phyloP scores from a whole-genome alignment of 2,888 invertebrate species.

The Cerastis leucographa region DNA sequence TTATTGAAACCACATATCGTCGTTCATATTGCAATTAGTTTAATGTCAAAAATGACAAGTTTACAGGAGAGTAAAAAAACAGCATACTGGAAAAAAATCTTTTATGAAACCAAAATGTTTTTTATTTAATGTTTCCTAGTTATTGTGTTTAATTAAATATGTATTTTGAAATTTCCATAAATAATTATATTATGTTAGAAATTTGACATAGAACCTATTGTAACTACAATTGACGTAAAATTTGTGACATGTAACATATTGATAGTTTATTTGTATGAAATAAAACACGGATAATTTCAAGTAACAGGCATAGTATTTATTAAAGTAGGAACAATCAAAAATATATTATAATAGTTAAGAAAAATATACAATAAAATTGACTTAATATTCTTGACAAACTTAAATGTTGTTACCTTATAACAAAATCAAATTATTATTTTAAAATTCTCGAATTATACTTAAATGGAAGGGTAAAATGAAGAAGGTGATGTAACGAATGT shows the following conservation, averaged over 20 bases:
- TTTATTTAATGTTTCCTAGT: not conserved
- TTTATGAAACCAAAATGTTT: not conserved
- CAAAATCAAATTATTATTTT: too few species aligned
- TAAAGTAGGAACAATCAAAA: too few species aligned
- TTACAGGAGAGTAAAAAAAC: too few species aligned
- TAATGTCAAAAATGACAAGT: too few species aligned
- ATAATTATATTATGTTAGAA: not conserved
- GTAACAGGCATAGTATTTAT: too few species aligned
- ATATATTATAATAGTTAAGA: not conserved
- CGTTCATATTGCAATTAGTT: too few species aligned
- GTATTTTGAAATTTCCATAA: not conserved
- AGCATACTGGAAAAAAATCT: not conserved
- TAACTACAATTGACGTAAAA: not conserved
- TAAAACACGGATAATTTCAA: not conserved
- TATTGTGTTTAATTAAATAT: not conserved
- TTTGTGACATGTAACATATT: not conserved
- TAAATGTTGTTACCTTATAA: too few species aligned
- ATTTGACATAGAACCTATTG: slow-evolving; percentile 4
- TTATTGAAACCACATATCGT: too few species aligned
- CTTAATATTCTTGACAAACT: too few species aligned
- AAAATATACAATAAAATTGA: too few species aligned
- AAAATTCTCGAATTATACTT: too few species aligned
- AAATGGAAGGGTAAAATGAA: not conserved
- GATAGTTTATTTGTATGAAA: not conserved
- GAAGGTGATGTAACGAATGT: not conserved